Base-by-base conservation (phyloP, 2,113 vertebrate genomes). In the Arvicanthis niloticus region DNA sequence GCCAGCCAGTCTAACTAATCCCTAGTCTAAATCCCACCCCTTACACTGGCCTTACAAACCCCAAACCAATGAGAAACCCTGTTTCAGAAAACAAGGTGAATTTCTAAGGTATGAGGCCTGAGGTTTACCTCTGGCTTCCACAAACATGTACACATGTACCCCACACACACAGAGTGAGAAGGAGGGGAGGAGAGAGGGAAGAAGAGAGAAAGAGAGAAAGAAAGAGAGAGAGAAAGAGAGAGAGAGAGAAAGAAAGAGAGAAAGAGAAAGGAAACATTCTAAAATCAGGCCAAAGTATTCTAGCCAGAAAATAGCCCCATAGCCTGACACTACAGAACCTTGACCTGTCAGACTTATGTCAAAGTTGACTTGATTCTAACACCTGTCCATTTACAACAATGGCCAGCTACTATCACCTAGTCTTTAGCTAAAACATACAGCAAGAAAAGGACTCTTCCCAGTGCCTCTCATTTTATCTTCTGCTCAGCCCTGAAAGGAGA, bases 141-240 rank as follows among this genome's bases (percentile, higher is more conserved):
- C 62, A 70, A 45, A 37, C 45, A 48, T 48, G 8, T 21, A 68
- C 16, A 62, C 48, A 12, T 48, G 17, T 17, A 86, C 10, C 9
- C 16, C 15, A 7, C 21, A 56, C 17, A 80, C 31, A 82, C 11
- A 53, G 21, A 53, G 21, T 29, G 40, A 5, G 42, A 7, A 5
- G 11, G n/a, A 13, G 10, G 12, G 5, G 26, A 13, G 0, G 10
- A 26, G 10, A 9, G 8, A 13, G 40, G 0, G 22, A 4, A 16
- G 1, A 17, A 19, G 3, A 2, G 16, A 11, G 77, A 34, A 72
- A 91, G 51, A 26, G 2, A 77, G 26, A 48, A 5, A 77, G 19
- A 37, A 34, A 81, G 51, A 65, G 65, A 88, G 62, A 37, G 3
- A 77, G 62, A 10, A 21, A 60, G 45, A 48, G 12, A 8, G 26